phyloP scores from a whole-genome alignment of 1,140 invertebrate genomes.

The Helicoverpa armigera region DNA sequence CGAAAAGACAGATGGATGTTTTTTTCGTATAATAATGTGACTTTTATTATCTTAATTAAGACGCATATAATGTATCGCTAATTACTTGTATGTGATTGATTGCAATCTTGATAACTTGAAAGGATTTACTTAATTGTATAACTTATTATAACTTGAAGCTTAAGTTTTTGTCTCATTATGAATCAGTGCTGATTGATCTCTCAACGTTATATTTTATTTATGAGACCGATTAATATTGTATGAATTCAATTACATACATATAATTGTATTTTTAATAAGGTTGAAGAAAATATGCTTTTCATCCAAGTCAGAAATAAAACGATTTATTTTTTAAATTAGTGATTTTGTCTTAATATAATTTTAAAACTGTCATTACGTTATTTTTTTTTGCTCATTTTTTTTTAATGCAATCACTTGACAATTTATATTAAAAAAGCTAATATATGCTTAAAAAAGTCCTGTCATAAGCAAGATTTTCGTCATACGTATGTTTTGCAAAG shows the following conservation, averaged over 20 bases:
- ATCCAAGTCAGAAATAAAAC: too few relatives aligned
- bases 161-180: conserved; percentile 16
- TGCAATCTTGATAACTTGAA: conserved; percentile 1
- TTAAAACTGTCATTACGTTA: too few relatives aligned
- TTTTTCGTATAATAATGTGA: background rate
- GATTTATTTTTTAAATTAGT: too few relatives aligned
- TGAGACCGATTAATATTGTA: background rate
- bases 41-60: background rate
- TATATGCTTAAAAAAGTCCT: too few relatives aligned
- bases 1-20: too few relatives aligned
- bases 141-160: background rate
- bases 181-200: background rate
- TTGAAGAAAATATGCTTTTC: background rate
- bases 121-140: conserved; percentile 21
- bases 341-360: too few relatives aligned
- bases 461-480: too few relatives aligned
- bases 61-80: background rate
- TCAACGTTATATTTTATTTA: conserved; percentile 7
- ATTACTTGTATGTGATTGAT: background rate
- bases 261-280: background rate
- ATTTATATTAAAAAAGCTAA: too few relatives aligned
- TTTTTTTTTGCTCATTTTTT: too few relatives aligned
- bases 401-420: too few relatives aligned
- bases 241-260: too few relatives aligned
- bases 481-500: too few relatives aligned